These are phyloP conservation scores for Athripsodes cinereus DNA, from an alignment of 2,888 invertebrate species.

Conservation along the genomic window DNA sequence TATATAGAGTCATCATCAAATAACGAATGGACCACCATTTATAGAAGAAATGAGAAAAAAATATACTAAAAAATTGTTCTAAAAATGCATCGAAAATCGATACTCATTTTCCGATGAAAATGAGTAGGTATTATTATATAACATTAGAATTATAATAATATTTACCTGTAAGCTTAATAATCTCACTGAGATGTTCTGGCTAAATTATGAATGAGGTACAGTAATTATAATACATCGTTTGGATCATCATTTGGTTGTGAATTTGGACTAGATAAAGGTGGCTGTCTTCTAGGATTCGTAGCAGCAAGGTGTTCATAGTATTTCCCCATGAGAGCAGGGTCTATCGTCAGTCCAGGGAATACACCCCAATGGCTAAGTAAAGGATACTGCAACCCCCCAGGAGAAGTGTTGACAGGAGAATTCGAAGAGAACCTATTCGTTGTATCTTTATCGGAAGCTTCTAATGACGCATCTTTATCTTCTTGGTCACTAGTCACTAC, in stretches of 20 bases:
- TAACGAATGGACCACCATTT: too few relatives aligned
- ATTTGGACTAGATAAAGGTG: slow-evolving; percentile 23
- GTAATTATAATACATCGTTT: not conserved
- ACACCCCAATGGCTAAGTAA: slow-evolving; percentile 41
- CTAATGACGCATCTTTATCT: slow-evolving; percentile 23
- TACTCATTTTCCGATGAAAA: too few relatives aligned
- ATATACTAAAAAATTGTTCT: too few relatives aligned
- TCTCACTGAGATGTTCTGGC: too few relatives aligned
- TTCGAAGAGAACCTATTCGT: slow-evolving; percentile 29
- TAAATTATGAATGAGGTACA: too few relatives aligned
- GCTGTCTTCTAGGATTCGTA: slow-evolving; percentile 34
- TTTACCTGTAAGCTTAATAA: too few relatives aligned
- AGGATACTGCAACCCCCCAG: slow-evolving; percentile 43
- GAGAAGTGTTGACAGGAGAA: slow-evolving; percentile 26
- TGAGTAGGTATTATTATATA: too few relatives aligned
- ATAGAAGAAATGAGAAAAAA: too few relatives aligned
- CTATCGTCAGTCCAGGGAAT: slow-evolving; percentile 43
- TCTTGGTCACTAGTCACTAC: slow-evolving; percentile 61
- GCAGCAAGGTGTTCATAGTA: slow-evolving; percentile 42
- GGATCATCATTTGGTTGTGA: slow-evolving; percentile 7
- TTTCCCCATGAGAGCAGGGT: slow-evolving; percentile 42
- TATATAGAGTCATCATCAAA: too few relatives aligned
- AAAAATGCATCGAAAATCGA: too few relatives aligned
- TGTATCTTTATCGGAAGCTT: slow-evolving; percentile 30
- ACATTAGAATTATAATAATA: too few relatives aligned